These are phyloP conservation scores for Dromaius novaehollandiae DNA, from an alignment of 2,113 vertebrate genomes.

Conservation along the genomic window DNA sequence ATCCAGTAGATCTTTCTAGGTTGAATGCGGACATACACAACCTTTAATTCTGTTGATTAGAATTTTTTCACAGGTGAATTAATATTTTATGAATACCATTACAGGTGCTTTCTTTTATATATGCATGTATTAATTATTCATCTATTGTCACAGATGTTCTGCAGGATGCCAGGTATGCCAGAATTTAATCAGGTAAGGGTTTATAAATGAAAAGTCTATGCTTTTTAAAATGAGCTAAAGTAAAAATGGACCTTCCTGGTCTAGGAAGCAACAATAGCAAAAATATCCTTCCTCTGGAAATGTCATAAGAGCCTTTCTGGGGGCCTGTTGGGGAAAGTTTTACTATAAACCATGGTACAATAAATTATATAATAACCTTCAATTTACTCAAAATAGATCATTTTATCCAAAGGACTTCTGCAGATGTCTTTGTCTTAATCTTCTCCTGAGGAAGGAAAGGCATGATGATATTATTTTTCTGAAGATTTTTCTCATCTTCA, in stretches of 20 bases:
- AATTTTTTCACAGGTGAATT: background rate
- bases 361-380: background rate
- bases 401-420: background rate
- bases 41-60: background rate
- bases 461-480: background rate
- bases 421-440: background rate
- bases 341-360: background rate
- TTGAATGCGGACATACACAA: background rate
- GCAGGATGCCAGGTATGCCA: conserved; percentile 92
- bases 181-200: conserved; percentile 90
- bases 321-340: background rate
- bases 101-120: background rate
- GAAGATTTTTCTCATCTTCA: background rate
- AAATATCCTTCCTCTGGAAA: background rate
- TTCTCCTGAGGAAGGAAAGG: background rate
- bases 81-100: background rate
- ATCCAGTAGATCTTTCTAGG: background rate
- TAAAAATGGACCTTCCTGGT: background rate
- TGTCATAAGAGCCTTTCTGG: background rate
- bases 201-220: background rate
- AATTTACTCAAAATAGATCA: background rate
- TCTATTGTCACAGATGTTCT: conserved; percentile 81
- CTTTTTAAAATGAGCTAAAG: background rate
- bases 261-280: background rate
- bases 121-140: background rate